Conservation (phyloP, 2,888 invertebrate species). For the Trypoxylon attenuatum region DNA sequence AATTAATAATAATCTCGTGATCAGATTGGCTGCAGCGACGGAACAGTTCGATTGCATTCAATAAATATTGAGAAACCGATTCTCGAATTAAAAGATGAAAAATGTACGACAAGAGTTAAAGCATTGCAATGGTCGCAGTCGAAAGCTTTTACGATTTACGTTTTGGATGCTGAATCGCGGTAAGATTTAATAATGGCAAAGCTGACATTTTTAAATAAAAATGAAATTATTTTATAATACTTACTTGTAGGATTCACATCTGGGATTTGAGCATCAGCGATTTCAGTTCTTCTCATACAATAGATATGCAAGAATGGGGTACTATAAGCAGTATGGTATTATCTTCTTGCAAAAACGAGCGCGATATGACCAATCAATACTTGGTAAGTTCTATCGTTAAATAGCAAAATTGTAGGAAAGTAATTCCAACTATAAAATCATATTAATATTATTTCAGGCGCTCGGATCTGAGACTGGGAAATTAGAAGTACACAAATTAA, state of each 20-base stretch:
- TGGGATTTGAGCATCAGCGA: conserved; percentile 77
- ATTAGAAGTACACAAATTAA: conserved; percentile 75
- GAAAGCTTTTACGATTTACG: conserved; percentile 76
- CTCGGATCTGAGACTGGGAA: conserved; percentile 74
- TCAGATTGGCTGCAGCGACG: conserved; percentile 76
- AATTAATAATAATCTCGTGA: conserved; percentile 10
- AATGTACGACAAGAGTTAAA: conserved; percentile 67
- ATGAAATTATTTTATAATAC: too few relatives aligned
- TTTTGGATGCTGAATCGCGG: conserved; percentile 74
- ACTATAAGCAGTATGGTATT: conserved; percentile 74
- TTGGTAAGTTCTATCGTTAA: conserved; percentile 70
- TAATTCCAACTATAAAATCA: too few relatives aligned
- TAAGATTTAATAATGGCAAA: too few relatives aligned
- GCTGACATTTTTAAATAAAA: too few relatives aligned
- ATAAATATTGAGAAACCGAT: conserved; percentile 74
- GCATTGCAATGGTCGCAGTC: conserved; percentile 77
- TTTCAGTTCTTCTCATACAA: conserved; percentile 74
- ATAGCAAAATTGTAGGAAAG: not conserved
- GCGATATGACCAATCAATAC: conserved; percentile 70
- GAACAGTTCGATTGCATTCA: conserved; percentile 76
- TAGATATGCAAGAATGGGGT: conserved; percentile 71
- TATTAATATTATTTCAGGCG: conserved; percentile 73
- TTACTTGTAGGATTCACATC: conserved; percentile 75
- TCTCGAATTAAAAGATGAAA: conserved; percentile 67
- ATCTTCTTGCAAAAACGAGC: conserved; percentile 68